These are phyloP conservation scores for Lordiphosa fenestrarum DNA, from an alignment of 2,888 invertebrate genomes.

Conservation along the genomic window DNA sequence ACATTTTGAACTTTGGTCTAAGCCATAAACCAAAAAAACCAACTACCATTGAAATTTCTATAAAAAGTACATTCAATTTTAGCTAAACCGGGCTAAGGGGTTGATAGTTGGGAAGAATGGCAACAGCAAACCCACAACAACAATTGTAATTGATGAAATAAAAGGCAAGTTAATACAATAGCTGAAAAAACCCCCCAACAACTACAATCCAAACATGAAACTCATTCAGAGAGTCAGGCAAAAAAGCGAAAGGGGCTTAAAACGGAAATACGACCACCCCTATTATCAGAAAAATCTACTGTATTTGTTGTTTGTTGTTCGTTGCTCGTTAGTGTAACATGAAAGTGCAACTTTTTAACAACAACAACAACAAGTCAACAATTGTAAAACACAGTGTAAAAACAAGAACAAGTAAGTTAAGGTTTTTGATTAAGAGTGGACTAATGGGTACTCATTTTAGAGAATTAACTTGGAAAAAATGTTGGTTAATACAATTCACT, in stretches of 20 bases:
- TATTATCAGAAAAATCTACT: slow-evolving; percentile 48
- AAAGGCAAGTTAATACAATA: slow-evolving; percentile 72
- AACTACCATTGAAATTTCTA: slow-evolving; percentile 38
- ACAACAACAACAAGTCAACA: slow-evolving; percentile 27
- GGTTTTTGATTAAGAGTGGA: background rate
- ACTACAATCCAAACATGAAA: slow-evolving; percentile 53
- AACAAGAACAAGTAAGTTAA: slow-evolving; percentile 46
- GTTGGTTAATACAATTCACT: too few relatives aligned
- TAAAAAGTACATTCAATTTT: background rate
- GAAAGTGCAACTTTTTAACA: slow-evolving; percentile 66
- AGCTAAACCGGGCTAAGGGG: slow-evolving; percentile 2
- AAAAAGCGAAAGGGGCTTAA: background rate
- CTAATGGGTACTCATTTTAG: too few relatives aligned
- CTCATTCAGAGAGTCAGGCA: slow-evolving; percentile 26
- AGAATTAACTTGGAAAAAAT: too few relatives aligned
- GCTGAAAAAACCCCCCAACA: slow-evolving; percentile 33
- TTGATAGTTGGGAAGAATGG: slow-evolving; percentile 40
- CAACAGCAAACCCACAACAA: slow-evolving; percentile 59
- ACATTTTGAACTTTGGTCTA: slow-evolving; percentile 48
- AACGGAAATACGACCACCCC: slow-evolving; percentile 54
- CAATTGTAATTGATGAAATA: slow-evolving; percentile 70
- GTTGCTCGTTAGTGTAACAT: slow-evolving; percentile 61
- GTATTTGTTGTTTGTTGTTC: slow-evolving; percentile 26
- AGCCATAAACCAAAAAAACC: slow-evolving; percentile 15
- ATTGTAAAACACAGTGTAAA: slow-evolving; percentile 52